Percentiles rank a stretch among this genome's conserved stretches.
phyloP scores from a whole-genome alignment of 2,113 vertebrate species.

The Trochalopteron elliotii region DNA sequence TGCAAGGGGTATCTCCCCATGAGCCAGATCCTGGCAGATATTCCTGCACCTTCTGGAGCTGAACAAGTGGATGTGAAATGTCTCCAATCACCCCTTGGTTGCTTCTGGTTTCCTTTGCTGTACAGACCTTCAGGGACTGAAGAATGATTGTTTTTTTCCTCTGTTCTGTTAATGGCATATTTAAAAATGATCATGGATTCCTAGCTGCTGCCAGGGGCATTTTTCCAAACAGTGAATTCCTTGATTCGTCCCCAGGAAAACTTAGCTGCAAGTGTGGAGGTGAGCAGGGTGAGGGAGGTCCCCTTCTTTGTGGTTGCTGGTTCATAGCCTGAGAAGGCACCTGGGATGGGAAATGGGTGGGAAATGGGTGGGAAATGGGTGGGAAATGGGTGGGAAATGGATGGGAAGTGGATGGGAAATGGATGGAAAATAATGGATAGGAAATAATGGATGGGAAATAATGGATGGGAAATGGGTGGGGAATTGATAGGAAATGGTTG shows the following conservation, averaged over 20 bases:
- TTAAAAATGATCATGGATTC: neutral
- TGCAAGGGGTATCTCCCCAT: neutral
- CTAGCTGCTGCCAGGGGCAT: rapidly evolving
- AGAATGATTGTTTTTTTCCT: neutral
- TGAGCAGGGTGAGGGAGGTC: neutral
- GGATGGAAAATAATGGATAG: no score
- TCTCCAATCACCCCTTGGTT: neutral
- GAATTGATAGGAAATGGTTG: no score
- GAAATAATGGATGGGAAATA: no score
- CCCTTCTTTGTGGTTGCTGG: neutral
- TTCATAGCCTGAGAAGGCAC: rapidly evolving
- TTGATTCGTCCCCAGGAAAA: neutral
- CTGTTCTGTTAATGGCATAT: neutral
- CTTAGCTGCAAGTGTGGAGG: neutral
- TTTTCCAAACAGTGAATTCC: neutral
- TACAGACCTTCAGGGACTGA: neutral
- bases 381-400: no score
- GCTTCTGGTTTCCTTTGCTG: neutral
- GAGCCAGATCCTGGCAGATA: neutral
- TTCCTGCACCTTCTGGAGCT: neutral
- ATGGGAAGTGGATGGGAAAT: no score
- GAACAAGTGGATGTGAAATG: neutral
- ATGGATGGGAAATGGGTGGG: no score
- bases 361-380: no score
- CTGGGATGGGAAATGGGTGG: neutral